These are phyloP conservation scores for Lasius platythorax DNA, from an alignment of 2,888 invertebrate genomes.

Conservation along the genomic window DNA sequence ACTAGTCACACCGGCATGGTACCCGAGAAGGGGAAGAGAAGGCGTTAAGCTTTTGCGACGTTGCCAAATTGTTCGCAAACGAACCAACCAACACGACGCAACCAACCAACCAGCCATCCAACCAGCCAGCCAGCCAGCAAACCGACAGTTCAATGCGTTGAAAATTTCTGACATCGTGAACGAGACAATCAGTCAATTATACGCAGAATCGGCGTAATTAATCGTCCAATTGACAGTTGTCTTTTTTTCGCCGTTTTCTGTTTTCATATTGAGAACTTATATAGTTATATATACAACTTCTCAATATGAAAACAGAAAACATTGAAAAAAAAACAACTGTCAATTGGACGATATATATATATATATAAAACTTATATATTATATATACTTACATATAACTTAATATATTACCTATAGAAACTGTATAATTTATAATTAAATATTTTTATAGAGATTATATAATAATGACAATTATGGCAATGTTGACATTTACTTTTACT, in stretches of 20 bases:
- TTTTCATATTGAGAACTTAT: background rate
- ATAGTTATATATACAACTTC: no score
- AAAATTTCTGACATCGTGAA: constrained; percentile 33
- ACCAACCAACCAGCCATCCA: constrained; percentile 16
- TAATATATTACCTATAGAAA: background rate
- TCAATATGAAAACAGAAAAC: no score
- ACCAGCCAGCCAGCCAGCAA: background rate
- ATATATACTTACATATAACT: no score
- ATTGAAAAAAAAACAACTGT: no score
- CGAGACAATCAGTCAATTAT: constrained; percentile 40
- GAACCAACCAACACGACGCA: constrained; percentile 21
- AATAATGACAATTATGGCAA: background rate
- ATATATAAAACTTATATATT: no score
- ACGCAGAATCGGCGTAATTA: background rate
- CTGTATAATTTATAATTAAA: background rate
- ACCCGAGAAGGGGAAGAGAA: background rate
- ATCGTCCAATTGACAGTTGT: background rate
- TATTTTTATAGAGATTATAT: no score
- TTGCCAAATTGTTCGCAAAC: constrained; percentile 68
- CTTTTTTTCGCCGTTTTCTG: background rate
- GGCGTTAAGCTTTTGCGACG: constrained; percentile 70
- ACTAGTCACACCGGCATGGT: constrained; percentile 54
- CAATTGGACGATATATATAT: no score
- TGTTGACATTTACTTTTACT: background rate
- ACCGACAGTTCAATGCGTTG: constrained; percentile 8